These are phyloP conservation scores for Nesospiza acunhae DNA, from an alignment of 2,113 vertebrate species.

Conservation along the genomic window DNA sequence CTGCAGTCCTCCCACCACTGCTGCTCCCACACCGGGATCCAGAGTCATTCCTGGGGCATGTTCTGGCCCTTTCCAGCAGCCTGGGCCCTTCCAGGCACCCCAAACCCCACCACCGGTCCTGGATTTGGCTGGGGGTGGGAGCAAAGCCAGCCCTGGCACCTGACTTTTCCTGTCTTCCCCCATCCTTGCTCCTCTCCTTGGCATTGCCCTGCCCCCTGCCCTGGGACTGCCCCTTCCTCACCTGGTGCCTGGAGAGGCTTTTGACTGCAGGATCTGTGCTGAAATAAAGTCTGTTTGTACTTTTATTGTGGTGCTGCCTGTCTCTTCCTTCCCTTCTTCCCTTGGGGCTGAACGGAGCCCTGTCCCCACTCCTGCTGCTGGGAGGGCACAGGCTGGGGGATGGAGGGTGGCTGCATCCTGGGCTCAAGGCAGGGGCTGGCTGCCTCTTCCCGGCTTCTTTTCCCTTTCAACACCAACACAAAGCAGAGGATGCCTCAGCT, in stretches of 20 bases:
- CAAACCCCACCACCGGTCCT: neutral
- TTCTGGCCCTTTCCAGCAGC: neutral
- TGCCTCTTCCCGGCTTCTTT: neutral
- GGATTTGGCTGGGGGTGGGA: neutral
- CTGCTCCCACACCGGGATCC: neutral
- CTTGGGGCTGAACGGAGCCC: rapidly evolving
- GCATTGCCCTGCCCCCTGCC: neutral
- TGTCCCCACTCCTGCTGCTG: neutral
- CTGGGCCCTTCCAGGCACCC: neutral
- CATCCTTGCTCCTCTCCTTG: neutral
- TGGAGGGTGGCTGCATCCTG: neutral
- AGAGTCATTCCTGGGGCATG: neutral
- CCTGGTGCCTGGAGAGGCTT: neutral
- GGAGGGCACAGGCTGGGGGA: rapidly evolving
- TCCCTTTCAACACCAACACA: constrained; percentile 10
- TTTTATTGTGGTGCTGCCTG: neutral
- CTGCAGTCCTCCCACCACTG: neutral
- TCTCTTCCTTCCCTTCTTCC: neutral
- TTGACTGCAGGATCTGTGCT: neutral
- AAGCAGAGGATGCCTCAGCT: neutral
- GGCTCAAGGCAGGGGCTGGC: rapidly evolving
- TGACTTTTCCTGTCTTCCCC: neutral
- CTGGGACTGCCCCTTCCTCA: neutral
- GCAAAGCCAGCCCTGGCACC: neutral
- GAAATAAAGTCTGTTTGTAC: constrained; percentile 65